A percentile compares a stretch with the other conserved stretches of the same genome.
These are phyloP conservation scores for Urocynchramus pylzowi DNA, from an alignment of 2,113 vertebrate genomes.

Conservation along the genomic window DNA sequence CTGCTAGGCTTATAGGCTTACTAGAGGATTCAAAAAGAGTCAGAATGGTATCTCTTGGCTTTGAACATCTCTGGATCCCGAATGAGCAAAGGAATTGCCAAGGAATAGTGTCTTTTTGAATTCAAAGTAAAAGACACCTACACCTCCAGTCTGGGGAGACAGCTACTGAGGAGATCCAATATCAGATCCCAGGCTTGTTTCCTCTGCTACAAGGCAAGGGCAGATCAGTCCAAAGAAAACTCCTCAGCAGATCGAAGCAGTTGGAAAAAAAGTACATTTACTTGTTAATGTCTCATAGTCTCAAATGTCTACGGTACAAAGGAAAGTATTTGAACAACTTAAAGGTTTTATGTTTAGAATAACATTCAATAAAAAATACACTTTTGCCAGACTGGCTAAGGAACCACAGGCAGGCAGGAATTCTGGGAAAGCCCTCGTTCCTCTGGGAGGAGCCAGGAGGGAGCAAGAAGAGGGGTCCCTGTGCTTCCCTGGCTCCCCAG, in stretches of 20 bases:
- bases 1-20: not conserved
- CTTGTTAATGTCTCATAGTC: constrained; percentile 58
- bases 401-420: constrained; percentile 50
- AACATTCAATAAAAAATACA: constrained; percentile 61
- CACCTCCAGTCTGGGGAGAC: not conserved
- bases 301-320: constrained; percentile 62
- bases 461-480: not conserved
- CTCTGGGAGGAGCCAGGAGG: not conserved
- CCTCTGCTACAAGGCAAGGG: not conserved
- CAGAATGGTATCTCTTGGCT: not conserved
- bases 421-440: constrained; percentile 48
- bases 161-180: not conserved
- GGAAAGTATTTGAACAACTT: constrained; percentile 71
- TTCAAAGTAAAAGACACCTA: not conserved
- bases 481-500: not conserved
- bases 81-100: not conserved
- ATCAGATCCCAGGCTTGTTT: not conserved
- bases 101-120: not conserved
- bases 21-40: not conserved
- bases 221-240: constrained; percentile 56
- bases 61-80: not conserved
- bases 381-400: constrained; percentile 54
- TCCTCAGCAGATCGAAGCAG: constrained; percentile 30
- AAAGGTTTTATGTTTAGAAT: constrained; percentile 66
- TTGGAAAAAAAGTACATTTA: constrained; percentile 15